These are phyloP conservation scores for Ephialtes manifestator DNA, from an alignment of 2,888 invertebrate species.

Conservation along the genomic window DNA sequence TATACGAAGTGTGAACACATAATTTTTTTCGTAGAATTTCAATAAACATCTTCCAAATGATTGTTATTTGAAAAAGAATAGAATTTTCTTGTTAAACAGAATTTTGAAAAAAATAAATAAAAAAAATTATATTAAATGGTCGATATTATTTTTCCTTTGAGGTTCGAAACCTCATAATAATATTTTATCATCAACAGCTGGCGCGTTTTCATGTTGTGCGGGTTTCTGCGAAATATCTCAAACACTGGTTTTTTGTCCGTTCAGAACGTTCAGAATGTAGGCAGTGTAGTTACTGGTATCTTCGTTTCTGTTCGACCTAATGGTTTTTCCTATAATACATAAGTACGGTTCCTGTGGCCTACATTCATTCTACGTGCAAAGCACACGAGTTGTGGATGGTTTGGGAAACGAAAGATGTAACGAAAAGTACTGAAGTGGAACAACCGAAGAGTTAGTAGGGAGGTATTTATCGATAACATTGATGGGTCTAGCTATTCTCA, in stretches of 20 bases:
- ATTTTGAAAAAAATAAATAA: no score
- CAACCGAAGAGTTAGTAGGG: not conserved
- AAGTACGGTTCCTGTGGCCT: not conserved
- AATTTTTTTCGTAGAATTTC: no score
- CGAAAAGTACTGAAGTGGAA: not conserved
- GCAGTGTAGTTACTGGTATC: not conserved
- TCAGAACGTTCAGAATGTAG: not conserved
- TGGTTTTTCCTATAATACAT: conserved; percentile 20
- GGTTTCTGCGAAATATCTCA: not conserved
- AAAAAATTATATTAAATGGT: no score
- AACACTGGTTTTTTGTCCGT: not conserved
- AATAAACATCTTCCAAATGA: no score
- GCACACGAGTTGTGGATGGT: not conserved
- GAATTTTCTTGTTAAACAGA: no score
- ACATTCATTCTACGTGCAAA: not conserved
- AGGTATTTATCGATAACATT: not conserved
- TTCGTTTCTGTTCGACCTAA: not conserved
- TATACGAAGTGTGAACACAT: no score
- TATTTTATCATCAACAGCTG: not conserved
- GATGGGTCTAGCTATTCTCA: not conserved
- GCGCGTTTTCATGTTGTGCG: not conserved
- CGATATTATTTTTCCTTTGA: no score
- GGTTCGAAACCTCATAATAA: no score
- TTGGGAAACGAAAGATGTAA: not conserved
- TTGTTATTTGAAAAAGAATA: no score